Percentiles rank a stretch among this genome's conserved stretches.
Conservation (phyloP, 2,888 invertebrate species). For the Agrilus mali region DNA sequence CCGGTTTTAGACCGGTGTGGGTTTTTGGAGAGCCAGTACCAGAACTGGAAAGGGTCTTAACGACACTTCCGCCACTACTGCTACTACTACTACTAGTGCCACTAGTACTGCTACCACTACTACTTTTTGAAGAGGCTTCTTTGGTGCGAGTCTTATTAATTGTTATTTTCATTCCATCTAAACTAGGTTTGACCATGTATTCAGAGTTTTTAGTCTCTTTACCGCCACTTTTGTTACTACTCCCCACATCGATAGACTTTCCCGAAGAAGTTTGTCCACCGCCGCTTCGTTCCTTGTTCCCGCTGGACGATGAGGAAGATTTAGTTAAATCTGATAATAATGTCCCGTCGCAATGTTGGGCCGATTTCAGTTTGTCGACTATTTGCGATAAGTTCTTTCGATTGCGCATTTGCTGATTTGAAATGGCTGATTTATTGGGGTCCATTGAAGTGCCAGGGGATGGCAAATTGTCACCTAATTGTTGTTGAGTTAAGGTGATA, state of each 20-base stretch:
- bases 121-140: slow-evolving; percentile 42
- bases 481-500: slow-evolving; percentile 4
- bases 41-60: slow-evolving; percentile 25
- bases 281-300: slow-evolving; percentile 14
- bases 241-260: slow-evolving; percentile 20
- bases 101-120: not conserved
- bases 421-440: slow-evolving; percentile 45
- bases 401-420: slow-evolving; percentile 50
- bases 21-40: slow-evolving; percentile 62
- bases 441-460: slow-evolving; percentile 43
- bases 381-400: slow-evolving; percentile 67
- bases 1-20: slow-evolving; percentile 68
- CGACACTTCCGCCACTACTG: slow-evolving; percentile 29
- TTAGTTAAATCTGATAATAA: slow-evolving; percentile 35
- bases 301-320: slow-evolving; percentile 32
- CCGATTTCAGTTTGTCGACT: slow-evolving; percentile 73
- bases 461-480: slow-evolving; percentile 30
- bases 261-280: slow-evolving; percentile 17
- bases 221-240: slow-evolving; percentile 20
- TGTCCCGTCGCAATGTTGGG: slow-evolving; percentile 52
- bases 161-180: slow-evolving; percentile 82
- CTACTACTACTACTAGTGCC: not conserved
- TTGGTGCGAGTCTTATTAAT: slow-evolving; percentile 79
- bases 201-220: slow-evolving; percentile 57
- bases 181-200: slow-evolving; percentile 81